Base-by-base conservation (phyloP, 2,113 vertebrate genomes). In the Onychorhynchus coronatus region DNA sequence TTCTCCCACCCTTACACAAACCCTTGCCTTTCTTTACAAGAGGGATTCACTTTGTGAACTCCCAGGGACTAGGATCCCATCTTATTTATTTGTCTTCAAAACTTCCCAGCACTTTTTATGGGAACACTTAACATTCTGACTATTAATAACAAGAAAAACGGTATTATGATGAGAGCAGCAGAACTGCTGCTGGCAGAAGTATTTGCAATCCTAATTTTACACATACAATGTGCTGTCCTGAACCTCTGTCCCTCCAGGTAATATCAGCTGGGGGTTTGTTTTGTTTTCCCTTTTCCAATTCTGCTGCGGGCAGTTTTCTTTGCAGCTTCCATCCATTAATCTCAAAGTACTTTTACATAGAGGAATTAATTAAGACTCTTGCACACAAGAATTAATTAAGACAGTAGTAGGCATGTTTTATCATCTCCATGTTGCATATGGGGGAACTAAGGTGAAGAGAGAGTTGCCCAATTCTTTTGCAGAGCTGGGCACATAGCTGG, bases 341-440 rank as follows among this genome's bases (percentile, higher is more conserved):
- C 78, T 96, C 71, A 35, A 93, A 93, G 82, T 77, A 80, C 42
- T 93, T 91, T 86, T 93, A 86, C 42, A 80, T 1, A 68, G 47
- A 95, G 35, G 44, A 96, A 96, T 97, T 96, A 88, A 96, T 97
- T 97, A 93, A 96, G 85, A 88, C 27, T 78, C 55, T 81, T 59
- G 50, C 39, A 91, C 63, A 75, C 42, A 71, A 77, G 56, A 95
- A 95, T 95, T 97, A 96, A 97, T 97, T 95, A 96, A 96, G 92
- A 86, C 63, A 88, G 91, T 83, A 88, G 55, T 17, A 92, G 95
- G 75, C 93, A 96, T 93, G 95, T 96, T 94, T 93, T 88, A 93
- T 97, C 75, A 90, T 66, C 88, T 95, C 90, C 50, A 12, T 47
- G 47, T 74, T 96, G 71, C 85, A 93, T 35, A 91, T 66, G 85